A percentile compares a stretch with the other conserved stretches of the same genome.
phyloP scores from a whole-genome alignment of 2,113 vertebrate genomes.

The Phoenicopterus ruber region DNA sequence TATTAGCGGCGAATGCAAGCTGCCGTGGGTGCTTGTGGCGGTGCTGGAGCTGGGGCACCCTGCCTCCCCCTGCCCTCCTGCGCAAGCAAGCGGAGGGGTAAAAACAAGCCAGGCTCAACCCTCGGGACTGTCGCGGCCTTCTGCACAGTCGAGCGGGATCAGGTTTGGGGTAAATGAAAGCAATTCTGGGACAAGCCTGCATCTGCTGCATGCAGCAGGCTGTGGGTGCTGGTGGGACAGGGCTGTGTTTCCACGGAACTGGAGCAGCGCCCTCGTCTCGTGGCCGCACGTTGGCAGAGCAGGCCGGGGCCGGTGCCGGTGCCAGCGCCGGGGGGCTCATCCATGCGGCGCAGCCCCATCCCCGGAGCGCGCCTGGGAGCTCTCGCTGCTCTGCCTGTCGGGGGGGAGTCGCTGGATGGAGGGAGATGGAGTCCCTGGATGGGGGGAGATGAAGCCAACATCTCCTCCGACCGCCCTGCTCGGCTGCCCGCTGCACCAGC shows the following conservation, averaged over 20 bases:
- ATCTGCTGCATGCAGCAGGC: background rate
- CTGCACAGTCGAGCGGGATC: rapidly evolving
- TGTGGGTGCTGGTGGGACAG: background rate
- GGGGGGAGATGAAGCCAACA: background rate
- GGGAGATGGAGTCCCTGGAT: background rate
- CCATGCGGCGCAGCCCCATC: rapidly evolving
- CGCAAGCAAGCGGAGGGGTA: rapidly evolving
- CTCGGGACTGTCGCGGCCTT: background rate
- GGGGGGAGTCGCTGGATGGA: background rate
- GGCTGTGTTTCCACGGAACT: background rate
- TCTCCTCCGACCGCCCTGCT: background rate
- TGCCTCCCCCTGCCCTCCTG: background rate
- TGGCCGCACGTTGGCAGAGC: rapidly evolving
- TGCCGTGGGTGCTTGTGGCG: rapidly evolving
- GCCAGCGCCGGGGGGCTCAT: too few species aligned
- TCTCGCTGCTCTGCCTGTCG: rapidly evolving
- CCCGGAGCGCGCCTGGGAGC: rapidly evolving
- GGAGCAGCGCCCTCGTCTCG: background rate
- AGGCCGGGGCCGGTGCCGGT: rapidly evolving
- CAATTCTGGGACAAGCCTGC: background rate
- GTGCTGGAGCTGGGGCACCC: background rate
- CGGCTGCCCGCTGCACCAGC: background rate
- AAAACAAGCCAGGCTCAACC: background rate
- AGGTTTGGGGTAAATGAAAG: background rate
- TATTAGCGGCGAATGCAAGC: background rate